Percentiles rank a stretch among this genome's conserved stretches.
Evolutionary conservation across 2,797 vertebrate species (phyloP).

Genomic region (Channa striata): DNA sequence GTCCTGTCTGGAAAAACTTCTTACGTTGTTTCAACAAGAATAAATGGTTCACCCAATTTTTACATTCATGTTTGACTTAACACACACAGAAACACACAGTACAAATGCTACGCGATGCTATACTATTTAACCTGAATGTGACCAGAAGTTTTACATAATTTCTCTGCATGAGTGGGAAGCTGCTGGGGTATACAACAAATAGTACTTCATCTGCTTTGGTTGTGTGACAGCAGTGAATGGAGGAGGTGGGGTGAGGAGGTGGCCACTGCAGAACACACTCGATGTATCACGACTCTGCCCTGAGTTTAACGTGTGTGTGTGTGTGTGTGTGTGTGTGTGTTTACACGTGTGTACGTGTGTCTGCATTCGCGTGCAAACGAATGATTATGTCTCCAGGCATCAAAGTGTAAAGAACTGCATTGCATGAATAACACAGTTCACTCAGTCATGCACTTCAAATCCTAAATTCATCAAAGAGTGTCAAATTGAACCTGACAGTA

Average conservation of each 20-base stretch:
- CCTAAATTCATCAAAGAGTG: conserved; percentile 41
- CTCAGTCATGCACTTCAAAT: conserved; percentile 47
- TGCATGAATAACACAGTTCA: conserved; percentile 27
- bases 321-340: neutral
- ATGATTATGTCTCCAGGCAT: conserved; percentile 9
- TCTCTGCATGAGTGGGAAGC: conserved; percentile 16
- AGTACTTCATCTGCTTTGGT: conserved; percentile 29
- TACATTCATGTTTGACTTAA: neutral
- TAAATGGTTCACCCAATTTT: neutral
- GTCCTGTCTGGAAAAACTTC: neutral
- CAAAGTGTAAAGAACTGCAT: conserved; percentile 45
- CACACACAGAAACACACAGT: neutral
- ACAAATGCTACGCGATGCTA: neutral
- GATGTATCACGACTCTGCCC: conserved; percentile 44
- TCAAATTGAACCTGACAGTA: conserved; percentile 40
- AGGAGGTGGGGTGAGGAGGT: conserved; percentile 36
- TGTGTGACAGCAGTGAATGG: conserved; percentile 27
- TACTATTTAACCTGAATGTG: conserved; percentile 1
- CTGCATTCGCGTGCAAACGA: no score
- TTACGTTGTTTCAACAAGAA: neutral
- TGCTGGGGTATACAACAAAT: neutral
- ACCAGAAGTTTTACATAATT: conserved; percentile 9
- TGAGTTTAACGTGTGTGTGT: neutral
- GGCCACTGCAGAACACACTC: conserved; percentile 35
- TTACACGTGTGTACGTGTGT: neutral